Evolutionary conservation across 2,797 vertebrate genomes (phyloP).

Genomic region (Macrochelys suwanniensis): DNA sequence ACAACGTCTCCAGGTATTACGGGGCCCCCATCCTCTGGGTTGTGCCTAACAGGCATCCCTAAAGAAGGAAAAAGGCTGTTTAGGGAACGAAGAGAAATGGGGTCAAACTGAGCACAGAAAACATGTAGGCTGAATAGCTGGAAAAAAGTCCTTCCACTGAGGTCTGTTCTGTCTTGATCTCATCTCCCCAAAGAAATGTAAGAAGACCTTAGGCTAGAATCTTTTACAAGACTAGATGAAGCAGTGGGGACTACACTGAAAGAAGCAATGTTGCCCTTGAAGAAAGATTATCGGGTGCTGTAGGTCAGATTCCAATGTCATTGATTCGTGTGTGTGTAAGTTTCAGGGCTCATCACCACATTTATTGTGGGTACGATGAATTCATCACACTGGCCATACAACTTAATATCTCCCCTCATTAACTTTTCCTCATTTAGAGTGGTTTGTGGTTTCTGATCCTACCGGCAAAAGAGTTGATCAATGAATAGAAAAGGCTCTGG

Average conservation of each 20-base stretch:
- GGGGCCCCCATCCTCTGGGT: fast-evolving
- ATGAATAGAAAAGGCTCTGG: fast-evolving
- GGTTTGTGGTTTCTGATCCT: neutral
- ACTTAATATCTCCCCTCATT: neutral
- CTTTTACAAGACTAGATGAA: neutral
- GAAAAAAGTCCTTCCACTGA: neutral
- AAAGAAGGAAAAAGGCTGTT: neutral
- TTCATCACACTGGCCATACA: neutral
- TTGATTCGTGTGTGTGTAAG: neutral
- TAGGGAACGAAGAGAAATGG: neutral
- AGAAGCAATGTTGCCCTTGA: neutral
- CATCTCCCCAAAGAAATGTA: neutral
- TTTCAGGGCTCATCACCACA: neutral
- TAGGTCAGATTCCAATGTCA: neutral
- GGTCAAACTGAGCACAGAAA: neutral
- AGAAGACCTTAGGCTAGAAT: neutral
- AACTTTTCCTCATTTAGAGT: neutral
- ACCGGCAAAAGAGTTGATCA: neutral
- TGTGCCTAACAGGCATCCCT: neutral
- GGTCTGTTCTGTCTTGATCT: neutral
- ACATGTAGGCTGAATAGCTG: neutral
- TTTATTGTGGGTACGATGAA: neutral
- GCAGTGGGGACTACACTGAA: neutral
- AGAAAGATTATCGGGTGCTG: neutral
- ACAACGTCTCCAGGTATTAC: neutral